Conservation (phyloP, 2,888 invertebrate genomes). For the Ecliptopera silaceata region DNA sequence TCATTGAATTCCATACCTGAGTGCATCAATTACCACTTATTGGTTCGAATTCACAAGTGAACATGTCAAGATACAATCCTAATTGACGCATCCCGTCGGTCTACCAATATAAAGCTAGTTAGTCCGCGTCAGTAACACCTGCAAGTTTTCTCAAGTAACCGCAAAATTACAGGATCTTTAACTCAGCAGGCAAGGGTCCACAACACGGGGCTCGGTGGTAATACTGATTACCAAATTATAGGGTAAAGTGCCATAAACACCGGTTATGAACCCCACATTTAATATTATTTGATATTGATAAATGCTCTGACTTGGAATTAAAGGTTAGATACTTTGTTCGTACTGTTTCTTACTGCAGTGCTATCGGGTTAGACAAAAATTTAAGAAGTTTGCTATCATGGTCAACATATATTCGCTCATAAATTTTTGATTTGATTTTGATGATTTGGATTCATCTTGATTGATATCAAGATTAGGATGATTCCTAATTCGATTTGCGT, state of each 20-base stretch:
- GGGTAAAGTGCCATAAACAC: conserved; percentile 74
- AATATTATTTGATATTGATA: conserved; percentile 27
- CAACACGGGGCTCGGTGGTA: conserved; percentile 55
- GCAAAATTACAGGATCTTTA: conserved; percentile 71
- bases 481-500: no score
- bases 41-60: conserved; percentile 26
- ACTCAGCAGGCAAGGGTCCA: conserved; percentile 63
- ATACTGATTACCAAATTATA: conserved; percentile 76
- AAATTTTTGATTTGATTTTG: no score
- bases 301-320: not conserved
- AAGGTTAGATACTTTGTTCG: not conserved
- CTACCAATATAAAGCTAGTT: conserved; percentile 48
- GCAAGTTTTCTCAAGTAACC: conserved; percentile 56
- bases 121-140: conserved; percentile 60
- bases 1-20: conserved; percentile 1
- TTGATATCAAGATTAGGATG: no score
- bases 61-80: conserved; percentile 36
- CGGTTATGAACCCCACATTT: conserved; percentile 49
- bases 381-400: no score
- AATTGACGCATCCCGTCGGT: conserved; percentile 46
- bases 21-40: conserved; percentile 23
- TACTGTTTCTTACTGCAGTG: not conserved
- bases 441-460: no score
- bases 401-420: no score
- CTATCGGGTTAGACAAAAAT: no score